These are phyloP conservation scores for Clarias batrachus DNA, from an alignment of 2,113 vertebrate species.

Conservation along the genomic window DNA sequence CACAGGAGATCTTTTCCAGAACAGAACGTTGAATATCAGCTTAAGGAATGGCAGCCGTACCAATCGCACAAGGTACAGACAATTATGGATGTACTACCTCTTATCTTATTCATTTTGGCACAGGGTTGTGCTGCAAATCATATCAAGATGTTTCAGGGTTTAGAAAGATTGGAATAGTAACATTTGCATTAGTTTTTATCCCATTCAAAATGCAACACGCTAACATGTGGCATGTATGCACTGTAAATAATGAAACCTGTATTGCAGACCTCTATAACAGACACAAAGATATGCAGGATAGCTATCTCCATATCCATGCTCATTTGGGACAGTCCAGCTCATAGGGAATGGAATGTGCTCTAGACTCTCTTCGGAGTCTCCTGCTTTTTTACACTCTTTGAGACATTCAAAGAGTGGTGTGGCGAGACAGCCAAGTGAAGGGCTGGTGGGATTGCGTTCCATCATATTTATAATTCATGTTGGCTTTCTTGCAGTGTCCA, in stretches of 20 bases:
- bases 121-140: not conserved
- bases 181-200: not conserved
- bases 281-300: constrained; percentile 38
- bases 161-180: not conserved
- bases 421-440: constrained; percentile 39
- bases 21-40: constrained; percentile 71
- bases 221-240: not conserved
- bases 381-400: constrained; percentile 36
- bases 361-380: constrained; percentile 42
- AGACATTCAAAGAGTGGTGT: constrained; percentile 50
- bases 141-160: not conserved
- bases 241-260: not conserved
- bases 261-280: constrained; percentile 12
- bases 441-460: constrained; percentile 56
- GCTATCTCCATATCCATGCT: constrained; percentile 16
- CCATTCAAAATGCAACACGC: not conserved
- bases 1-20: constrained; percentile 78
- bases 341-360: constrained; percentile 57
- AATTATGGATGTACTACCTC: not conserved
- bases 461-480: constrained; percentile 67
- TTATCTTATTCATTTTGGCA: not conserved
- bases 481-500: constrained; percentile 55
- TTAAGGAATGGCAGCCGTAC: constrained; percentile 72
- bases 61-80: constrained; percentile 87
- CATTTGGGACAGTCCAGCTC: constrained; percentile 38